Base-by-base conservation (phyloP, 1,140 invertebrate genomes). In the Dysdera silvatica region DNA sequence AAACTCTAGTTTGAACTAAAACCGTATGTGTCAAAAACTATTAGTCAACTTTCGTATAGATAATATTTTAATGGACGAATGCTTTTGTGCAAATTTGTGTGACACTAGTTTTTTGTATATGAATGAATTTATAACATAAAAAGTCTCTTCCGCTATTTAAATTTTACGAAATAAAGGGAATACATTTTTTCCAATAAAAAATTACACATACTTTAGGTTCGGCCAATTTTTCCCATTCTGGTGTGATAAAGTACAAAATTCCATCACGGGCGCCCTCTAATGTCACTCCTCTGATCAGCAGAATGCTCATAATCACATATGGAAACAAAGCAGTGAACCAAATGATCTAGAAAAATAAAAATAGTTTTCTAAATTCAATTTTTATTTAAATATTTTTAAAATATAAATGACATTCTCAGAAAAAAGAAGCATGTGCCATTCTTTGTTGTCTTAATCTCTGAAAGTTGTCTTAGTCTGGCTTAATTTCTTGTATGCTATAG, bases 321-420 rank as follows among this genome's bases (percentile, higher is more conserved):
- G 88, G 88, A 73, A 89, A 88, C 7, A 86, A 72, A 0, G 86
- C 72, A 1, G 93, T 97, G 74, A 97, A 95, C 74, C 91, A 94
- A 8, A 94, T 90, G 16, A 91, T 85, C 81, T 82, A 67, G 4
- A 70, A 52, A 4, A 43, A 28, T 28, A 45, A 56, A 56, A 37
- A 37, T 37, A 37, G n/a, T 37, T 14, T 37, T 2, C n/a, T 14
- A 37, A 14, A 2, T n/a, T 37, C 10, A n/a, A 14, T 14, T 14
- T n/a, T 10, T 10, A 37, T 14, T 10, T 14, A n/a, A 37, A 37
- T 16, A 47, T 47, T 18, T 12, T 24, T 12, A 10, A 20, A 20
- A 47, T 2, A 47, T 18, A 16, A 47, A 12, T 24, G 16, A 47
- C 20, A 12, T 20, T 47, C 23, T 23, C 20, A 20, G 16, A 47